A percentile compares a stretch with the other conserved stretches of the same genome.
Conservation (phyloP, 2,888 invertebrate genomes). For the Lasioglossum morio region DNA sequence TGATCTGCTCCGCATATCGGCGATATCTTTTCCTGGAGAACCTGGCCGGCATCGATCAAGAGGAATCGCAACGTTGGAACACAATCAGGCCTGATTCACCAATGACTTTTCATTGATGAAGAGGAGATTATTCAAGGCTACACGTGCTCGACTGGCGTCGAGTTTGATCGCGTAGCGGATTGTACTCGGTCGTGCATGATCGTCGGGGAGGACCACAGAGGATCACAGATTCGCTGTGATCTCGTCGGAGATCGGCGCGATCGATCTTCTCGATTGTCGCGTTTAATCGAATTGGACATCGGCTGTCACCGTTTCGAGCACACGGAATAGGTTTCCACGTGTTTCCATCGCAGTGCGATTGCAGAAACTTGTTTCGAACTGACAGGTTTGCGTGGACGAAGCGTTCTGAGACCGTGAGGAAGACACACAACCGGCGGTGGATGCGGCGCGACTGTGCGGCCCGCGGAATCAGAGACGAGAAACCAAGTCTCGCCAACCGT, state of each 20-base stretch:
- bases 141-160: conserved; percentile 16
- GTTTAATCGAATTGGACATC: background rate
- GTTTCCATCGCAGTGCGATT: background rate
- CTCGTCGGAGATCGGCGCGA: background rate
- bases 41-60: background rate
- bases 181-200: background rate
- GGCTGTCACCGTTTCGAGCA: background rate
- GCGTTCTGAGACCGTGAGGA: conserved; percentile 29
- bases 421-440: conserved; percentile 73
- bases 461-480: conserved; percentile 51
- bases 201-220: background rate
- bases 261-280: background rate
- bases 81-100: background rate
- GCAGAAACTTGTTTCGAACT: background rate
- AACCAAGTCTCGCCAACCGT: conserved; percentile 49
- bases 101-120: background rate
- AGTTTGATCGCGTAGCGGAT: background rate
- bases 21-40: background rate
- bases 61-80: background rate
- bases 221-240: background rate
- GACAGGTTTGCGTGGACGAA: background rate
- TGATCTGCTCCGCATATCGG: background rate
- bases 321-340: background rate
- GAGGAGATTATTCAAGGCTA: too few species aligned
- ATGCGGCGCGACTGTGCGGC: conserved; percentile 75